Percentiles rank a stretch among this genome's conserved stretches.
phyloP scores from a whole-genome alignment of 2,888 invertebrate species.

The Lycocerus yunnanus region DNA sequence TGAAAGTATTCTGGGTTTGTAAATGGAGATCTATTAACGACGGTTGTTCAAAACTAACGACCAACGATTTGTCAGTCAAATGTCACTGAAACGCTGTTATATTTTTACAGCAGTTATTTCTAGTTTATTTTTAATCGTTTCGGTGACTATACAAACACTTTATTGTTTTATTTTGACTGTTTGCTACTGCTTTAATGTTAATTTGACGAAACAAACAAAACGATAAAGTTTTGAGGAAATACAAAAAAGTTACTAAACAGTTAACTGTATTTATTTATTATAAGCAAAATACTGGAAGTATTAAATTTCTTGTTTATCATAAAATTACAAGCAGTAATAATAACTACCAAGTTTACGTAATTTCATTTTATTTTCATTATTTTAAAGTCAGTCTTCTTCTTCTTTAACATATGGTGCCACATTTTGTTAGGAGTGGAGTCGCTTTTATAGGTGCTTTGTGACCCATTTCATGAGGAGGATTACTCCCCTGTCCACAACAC shows the following conservation, averaged over 20 bases:
- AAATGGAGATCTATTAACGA: slow-evolving; percentile 33
- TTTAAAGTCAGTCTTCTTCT: background rate
- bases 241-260: background rate
- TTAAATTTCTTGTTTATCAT: background rate
- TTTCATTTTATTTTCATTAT: background rate
- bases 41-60: slow-evolving; percentile 37
- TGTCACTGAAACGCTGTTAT: slow-evolving; percentile 27
- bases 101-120: slow-evolving; percentile 35
- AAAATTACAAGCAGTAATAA: background rate
- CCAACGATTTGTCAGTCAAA: slow-evolving; percentile 36
- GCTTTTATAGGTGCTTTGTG: background rate
- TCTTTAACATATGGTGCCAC: background rate
- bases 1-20: slow-evolving; percentile 23
- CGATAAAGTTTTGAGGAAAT: background rate
- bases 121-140: slow-evolving; percentile 32
- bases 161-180: slow-evolving; percentile 6
- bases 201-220: background rate
- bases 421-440: background rate
- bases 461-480: background rate
- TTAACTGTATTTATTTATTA: background rate
- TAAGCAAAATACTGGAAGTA: background rate
- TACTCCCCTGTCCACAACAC: background rate
- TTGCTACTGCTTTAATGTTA: background rate
- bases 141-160: slow-evolving; percentile 1
- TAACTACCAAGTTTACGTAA: background rate